A percentile compares a stretch with the other conserved stretches of the same genome.
Conservation (phyloP, 2,797 vertebrate genomes). For the Heteromormyrus szaboi region DNA sequence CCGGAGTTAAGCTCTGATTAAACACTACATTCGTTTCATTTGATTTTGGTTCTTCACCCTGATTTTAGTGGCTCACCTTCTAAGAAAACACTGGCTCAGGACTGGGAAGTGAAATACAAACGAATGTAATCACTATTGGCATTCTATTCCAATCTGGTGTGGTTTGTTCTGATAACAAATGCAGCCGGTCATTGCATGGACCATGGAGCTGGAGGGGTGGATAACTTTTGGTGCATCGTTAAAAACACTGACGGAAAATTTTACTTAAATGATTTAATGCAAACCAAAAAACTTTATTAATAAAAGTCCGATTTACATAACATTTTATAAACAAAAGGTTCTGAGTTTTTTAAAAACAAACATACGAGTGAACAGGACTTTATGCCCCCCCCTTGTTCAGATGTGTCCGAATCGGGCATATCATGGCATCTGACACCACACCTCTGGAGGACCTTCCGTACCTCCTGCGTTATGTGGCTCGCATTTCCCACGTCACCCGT, state of each 20-base stretch:
- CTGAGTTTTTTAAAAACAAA: not conserved
- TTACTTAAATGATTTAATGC: not conserved
- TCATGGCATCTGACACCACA: not conserved
- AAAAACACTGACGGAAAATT: not conserved
- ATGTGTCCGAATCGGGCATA: not conserved
- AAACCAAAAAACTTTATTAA: not conserved
- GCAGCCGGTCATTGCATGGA: not conserved
- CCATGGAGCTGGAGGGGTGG: not conserved
- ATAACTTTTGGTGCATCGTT: not conserved
- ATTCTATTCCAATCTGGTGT: not conserved
- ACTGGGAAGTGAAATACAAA: not conserved
- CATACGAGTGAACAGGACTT: not conserved
- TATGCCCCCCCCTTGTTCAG: not conserved
- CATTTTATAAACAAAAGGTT: not conserved
- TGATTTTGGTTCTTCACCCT: not conserved
- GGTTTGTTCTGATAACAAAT: not conserved
- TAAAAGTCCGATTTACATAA: not conserved
- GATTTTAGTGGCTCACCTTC: not conserved
- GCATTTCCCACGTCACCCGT: not conserved
- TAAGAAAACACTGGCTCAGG: not conserved
- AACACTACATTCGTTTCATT: not conserved
- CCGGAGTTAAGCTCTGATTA: slow-evolving; percentile 18
- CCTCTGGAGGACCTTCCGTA: not conserved
- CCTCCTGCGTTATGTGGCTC: not conserved
- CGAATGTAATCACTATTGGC: not conserved